A percentile compares a stretch with the other conserved stretches of the same genome.
phyloP scores from a whole-genome alignment of 2,888 invertebrate species.

The Gastracanthus pulcherrimus region DNA sequence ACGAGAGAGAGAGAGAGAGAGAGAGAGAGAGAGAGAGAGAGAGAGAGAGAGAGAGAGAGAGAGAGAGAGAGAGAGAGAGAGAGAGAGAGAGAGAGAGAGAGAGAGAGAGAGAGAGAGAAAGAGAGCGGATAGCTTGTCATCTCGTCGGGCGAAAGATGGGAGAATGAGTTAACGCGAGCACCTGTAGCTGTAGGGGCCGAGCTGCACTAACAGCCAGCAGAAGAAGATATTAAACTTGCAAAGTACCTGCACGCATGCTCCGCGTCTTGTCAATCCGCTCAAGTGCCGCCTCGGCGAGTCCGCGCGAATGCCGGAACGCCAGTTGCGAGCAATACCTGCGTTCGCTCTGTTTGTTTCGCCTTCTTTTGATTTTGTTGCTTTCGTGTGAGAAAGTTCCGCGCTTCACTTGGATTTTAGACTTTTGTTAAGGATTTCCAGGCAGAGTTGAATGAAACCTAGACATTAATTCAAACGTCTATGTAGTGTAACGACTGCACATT shows the following conservation, averaged over 20 bases:
- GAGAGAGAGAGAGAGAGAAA: background rate
- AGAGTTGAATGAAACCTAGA: background rate
- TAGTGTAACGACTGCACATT: no score
- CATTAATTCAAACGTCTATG: no score
- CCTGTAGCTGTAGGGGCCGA: background rate
- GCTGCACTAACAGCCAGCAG: background rate
- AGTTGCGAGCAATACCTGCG: background rate
- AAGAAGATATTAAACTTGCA: constrained; percentile 45
- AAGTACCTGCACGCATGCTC: constrained; percentile 23
- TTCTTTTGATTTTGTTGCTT: background rate
- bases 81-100: no score
- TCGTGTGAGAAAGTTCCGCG: background rate
- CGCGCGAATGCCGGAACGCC: background rate
- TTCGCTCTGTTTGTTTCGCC: background rate
- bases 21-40: no score
- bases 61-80: no score
- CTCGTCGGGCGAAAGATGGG: background rate
- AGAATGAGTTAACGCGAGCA: constrained; percentile 26
- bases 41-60: no score
- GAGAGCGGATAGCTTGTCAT: background rate
- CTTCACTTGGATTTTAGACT: background rate
- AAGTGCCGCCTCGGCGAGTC: background rate
- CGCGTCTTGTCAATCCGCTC: constrained; percentile 12
- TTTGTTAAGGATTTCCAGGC: background rate
- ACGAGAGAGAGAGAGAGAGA: no score